Evolutionary conservation across 1,140 invertebrate species (phyloP), one percentile per base, ranked within the genome.

Genomic region (Varroa destructor): DNA sequence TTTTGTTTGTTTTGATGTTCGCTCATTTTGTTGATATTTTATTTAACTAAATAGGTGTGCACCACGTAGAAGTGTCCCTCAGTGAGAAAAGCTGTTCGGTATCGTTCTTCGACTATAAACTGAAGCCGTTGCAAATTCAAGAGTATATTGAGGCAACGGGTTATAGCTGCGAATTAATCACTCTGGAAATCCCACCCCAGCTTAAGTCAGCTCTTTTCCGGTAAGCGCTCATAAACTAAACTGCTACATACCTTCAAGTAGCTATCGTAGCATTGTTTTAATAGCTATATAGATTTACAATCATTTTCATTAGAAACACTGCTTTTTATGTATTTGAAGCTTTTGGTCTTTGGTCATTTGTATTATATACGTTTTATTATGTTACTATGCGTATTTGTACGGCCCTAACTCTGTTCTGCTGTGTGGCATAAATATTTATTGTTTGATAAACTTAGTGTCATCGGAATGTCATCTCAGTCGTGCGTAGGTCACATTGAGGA

Each of bases 401-500:
- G 61, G 37, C 72, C n/a, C 67, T 67, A 40, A 46, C 46, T 36
- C 5, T 75, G 36, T 25, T 58, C 1, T 37, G 71, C 8, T 51
- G 46, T 3, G 42, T 36, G 71, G 25, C n/a, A 37, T 10, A 6
- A 51, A 8, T 43, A 61, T 58, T 64, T 70, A 58, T 54, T 70
- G 40, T 58, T 73, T 61, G 71, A 51, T 10, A 73, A 73, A 71
- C 71, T 76, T 14, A 72, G 42, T n/a, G 75, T 77, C n/a, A 67
- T 72, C 73, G 80, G 80, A 12, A 81, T 81, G 80, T 79, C 79
- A 0, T 81, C 80, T 74, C 75, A 78, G n/a, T 81, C 79, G 1
- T 81, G 80, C 75, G 81, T 67, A 3, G 12, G 61, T 2, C 40
- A 46, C 37, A 67, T 67, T 25, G 61, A 67, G 36, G 61, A 67